Evolutionary conservation across 1,140 invertebrate species (phyloP).

Genomic region (Maniola jurtina): DNA sequence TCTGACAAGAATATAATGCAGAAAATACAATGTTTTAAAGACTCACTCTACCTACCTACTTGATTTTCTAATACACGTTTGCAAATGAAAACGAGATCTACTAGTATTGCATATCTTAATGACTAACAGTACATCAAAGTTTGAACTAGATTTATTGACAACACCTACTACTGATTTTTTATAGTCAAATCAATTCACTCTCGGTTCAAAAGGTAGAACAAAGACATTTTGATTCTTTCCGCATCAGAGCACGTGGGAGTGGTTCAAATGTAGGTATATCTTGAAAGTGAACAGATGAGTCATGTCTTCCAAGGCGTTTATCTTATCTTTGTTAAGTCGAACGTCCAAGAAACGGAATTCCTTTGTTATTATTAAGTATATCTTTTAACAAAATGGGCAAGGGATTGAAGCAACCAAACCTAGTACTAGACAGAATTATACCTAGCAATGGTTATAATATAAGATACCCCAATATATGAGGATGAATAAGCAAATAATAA

Average conservation of each 20-base stretch:
- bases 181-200: slow-evolving; percentile 8
- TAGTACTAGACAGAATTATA: too few species aligned
- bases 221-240: slow-evolving; percentile 54
- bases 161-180: slow-evolving; percentile 4
- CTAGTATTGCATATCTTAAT: slow-evolving; percentile 11
- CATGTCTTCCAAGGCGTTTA: slow-evolving; percentile 16
- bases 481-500: too few species aligned
- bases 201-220: slow-evolving; percentile 35
- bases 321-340: slow-evolving; percentile 20
- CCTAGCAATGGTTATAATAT: too few species aligned
- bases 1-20: too few species aligned
- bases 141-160: neutral
- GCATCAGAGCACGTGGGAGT: slow-evolving; percentile 41
- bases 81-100: neutral
- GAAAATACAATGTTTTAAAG: too few species aligned
- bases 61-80: neutral
- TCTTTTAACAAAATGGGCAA: neutral
- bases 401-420: too few species aligned
- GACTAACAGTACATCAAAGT: neutral
- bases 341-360: neutral
- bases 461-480: too few species aligned
- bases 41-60: neutral
- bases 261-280: slow-evolving; percentile 18
- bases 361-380: slow-evolving; percentile 2
- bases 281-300: slow-evolving; percentile 22